phyloP scores from a whole-genome alignment of 2,888 invertebrate genomes.

The Tetragonula carbonaria region DNA sequence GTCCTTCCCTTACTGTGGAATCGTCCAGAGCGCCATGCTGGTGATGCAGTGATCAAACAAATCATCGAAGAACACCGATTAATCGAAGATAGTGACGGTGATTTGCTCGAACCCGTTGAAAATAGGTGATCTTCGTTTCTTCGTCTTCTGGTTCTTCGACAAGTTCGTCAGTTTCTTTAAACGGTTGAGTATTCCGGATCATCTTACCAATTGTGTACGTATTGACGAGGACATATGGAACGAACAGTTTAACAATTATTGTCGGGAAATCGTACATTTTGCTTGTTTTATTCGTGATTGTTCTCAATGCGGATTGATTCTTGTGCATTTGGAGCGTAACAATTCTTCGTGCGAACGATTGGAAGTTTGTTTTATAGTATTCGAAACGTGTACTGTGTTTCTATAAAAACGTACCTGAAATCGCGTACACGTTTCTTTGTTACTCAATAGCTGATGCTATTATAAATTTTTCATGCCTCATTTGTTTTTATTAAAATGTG shows the following conservation, averaged over 20 bases:
- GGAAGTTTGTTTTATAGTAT: neutral
- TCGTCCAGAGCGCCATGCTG: slow-evolving; percentile 44
- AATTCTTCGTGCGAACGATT: neutral
- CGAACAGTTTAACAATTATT: neutral
- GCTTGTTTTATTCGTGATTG: neutral
- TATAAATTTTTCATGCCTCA: too few species aligned
- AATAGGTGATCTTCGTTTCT: neutral
- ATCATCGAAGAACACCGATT: slow-evolving; percentile 3
- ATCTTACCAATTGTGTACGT: slow-evolving; percentile 43
- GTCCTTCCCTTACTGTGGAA: slow-evolving; percentile 36
- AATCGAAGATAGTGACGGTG: slow-evolving; percentile 16
- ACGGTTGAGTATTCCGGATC: slow-evolving; percentile 37
- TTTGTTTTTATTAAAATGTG: neutral
- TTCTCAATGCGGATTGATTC: neutral
- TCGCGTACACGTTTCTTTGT: neutral
- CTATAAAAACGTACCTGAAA: neutral
- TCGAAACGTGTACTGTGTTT: neutral
- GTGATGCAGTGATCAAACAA: slow-evolving; percentile 34
- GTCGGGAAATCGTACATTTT: neutral
- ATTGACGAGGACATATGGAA: slow-evolving; percentile 3
- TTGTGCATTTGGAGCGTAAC: neutral
- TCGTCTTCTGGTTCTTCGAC: neutral
- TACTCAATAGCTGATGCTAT: neutral
- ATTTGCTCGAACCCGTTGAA: neutral
- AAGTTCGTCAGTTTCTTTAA: slow-evolving; percentile 3